Base-by-base conservation (phyloP, 1,140 invertebrate genomes). In the Chlorops oryzae region DNA sequence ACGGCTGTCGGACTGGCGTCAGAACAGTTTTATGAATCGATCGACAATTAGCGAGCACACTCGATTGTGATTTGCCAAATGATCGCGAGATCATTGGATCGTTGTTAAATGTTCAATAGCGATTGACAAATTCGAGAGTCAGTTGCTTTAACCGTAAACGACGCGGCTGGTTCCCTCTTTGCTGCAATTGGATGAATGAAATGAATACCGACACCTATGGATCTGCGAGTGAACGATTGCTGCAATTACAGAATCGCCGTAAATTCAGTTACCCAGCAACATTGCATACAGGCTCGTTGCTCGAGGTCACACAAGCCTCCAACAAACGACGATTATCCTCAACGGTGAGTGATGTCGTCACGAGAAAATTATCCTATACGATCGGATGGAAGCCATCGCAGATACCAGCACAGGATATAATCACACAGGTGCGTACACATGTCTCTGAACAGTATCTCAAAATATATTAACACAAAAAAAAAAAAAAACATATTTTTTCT, bases 281-380 rank as follows among this genome's bases (percentile, higher is more conserved):
- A 0, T 56, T 79, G 0, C 74, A 75, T 37, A 72, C 74, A 2
- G 59, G 68, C 18, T 58, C 73, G 2, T 46, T 75, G 9, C 40
- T 70, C 43, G 70, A 59, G 48, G 70, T 62, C 34, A 62, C 51
- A 7, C 57, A 53, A 2, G 55, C 57, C 9, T 59, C 56, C 4
- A 57, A 62, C 3, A 57, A 60, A 28, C 67, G 78, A 17, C 71
- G 84, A 35, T 69, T 83, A 32, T 78, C 86, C 39, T 85, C 82
- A 61, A 85, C 85, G 58, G 83, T 86, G 9, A 80, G 83, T 56
- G 83, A 84, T 62, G 83, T 78, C 2, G 82, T 86, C 2, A 76
- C 80, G 3, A 67, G 84, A 27, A 86, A 86, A 59, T 66, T 87
- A 20, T 85, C 83, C 15, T 78, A 80, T n/a, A 83, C 82, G 0